These are phyloP conservation scores for Polyergus mexicanus DNA, from an alignment of 1,140 invertebrate genomes.

Conservation along the genomic window DNA sequence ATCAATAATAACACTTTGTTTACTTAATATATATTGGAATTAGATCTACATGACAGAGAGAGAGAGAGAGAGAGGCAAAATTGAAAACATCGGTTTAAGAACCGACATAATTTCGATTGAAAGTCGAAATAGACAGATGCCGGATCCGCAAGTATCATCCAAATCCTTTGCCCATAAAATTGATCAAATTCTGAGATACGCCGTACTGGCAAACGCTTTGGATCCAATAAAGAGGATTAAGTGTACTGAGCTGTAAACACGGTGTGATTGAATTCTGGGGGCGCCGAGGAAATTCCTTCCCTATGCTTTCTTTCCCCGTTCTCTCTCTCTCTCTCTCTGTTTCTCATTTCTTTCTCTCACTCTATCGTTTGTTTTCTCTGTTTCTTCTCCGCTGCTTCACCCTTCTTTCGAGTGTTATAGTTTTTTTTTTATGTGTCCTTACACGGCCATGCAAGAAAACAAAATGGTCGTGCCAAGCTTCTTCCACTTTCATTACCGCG, in stretches of 20 bases:
- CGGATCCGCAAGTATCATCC: conserved; percentile 72
- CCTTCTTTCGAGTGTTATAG: conserved; percentile 50
- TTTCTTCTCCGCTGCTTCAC: conserved; percentile 19
- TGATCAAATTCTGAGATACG: conserved; percentile 78
- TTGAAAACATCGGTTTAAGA: conserved; percentile 13
- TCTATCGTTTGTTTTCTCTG: conserved; percentile 50
- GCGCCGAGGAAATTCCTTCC: conserved; percentile 69
- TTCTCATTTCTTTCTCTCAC: conserved; percentile 16
- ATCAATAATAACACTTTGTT: too few species aligned
- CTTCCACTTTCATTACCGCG: conserved; percentile 64
- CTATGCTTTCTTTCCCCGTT: conserved; percentile 28
- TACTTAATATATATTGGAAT: background rate
- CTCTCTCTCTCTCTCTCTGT: background rate
- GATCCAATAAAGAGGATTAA: conserved; percentile 83
- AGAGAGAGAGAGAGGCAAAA: background rate
- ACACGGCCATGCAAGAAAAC: conserved; percentile 39
- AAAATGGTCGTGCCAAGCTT: conserved; percentile 40
- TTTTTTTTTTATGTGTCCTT: conserved; percentile 52
- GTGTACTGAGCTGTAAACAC: conserved; percentile 82
- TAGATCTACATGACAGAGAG: background rate
- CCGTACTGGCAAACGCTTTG: conserved; percentile 74
- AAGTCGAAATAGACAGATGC: conserved; percentile 69
- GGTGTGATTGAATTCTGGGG: conserved; percentile 82
- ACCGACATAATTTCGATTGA: conserved; percentile 66
- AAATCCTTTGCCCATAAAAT: conserved; percentile 77